phyloP scores from a whole-genome alignment of 2,113 vertebrate genomes.

The Dolichallabes microphthalmus region DNA sequence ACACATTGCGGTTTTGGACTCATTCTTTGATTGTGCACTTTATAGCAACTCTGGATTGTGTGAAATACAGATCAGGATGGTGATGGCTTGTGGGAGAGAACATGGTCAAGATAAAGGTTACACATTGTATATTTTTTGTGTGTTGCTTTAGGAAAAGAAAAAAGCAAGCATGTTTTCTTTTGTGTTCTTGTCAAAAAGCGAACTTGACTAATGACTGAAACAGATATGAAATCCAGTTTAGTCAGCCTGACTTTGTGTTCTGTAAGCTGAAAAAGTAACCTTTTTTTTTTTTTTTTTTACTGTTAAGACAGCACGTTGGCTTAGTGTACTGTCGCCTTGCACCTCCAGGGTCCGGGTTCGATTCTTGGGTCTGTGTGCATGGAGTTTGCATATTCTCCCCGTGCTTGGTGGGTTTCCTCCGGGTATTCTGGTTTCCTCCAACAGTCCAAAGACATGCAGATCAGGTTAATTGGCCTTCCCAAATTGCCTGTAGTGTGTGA shows the following conservation, averaged over 20 bases:
- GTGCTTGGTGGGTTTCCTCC: too few relatives aligned
- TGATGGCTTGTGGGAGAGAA: neutral
- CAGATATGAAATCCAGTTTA: neutral
- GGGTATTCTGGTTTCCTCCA: too few relatives aligned
- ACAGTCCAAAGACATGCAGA: too few relatives aligned
- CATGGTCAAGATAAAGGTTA: neutral
- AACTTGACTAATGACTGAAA: neutral
- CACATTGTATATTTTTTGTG: neutral
- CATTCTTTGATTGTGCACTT: slow-evolving; percentile 11
- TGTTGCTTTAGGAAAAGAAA: neutral
- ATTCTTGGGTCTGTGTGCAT: too few relatives aligned
- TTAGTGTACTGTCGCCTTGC: too few relatives aligned
- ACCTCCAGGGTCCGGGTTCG: too few relatives aligned
- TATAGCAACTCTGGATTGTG: slow-evolving; percentile 17
- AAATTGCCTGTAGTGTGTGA: too few relatives aligned
- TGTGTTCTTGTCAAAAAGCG: neutral
- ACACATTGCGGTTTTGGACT: neutral
- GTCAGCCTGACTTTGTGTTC: neutral
- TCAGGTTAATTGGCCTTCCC: too few relatives aligned
- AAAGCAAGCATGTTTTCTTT: neutral
- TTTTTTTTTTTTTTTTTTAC: neutral
- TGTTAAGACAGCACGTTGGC: neutral
- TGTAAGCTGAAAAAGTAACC: neutral
- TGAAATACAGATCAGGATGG: slow-evolving; percentile 10
- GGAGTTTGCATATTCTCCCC: too few relatives aligned